Base-by-base conservation (phyloP, 2,888 invertebrate genomes). In the Cotesia congregata region DNA sequence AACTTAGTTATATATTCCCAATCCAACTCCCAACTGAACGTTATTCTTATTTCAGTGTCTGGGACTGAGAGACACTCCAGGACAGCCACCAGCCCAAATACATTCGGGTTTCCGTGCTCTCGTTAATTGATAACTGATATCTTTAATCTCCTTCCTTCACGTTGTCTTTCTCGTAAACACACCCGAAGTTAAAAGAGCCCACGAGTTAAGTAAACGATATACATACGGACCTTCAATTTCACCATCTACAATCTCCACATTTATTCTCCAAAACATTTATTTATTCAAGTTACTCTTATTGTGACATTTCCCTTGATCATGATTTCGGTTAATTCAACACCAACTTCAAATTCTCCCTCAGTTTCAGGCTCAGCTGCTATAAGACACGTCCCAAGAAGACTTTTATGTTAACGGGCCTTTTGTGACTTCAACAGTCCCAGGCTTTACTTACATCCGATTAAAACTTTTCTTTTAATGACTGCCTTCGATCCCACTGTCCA, bases 41-140 rank as follows among this genome's bases (percentile, higher is more conserved):
- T 74, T 64, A 71, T 60, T 69, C 59, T 60, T 75, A 50, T 50
- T 50, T 50, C 50, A 50, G 50, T 15, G 67, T 65, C 39, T 50
- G 65, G 38, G 75, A 67, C 59, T 20, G 67, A 79, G 67, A 73
- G 75, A 74, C 72, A 67, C 62, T 84, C 84, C 83, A 83, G 84
- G 84, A 82, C 50, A 50, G 50, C 7, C 50, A 50, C 50, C 30
- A 30, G 30, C 30, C 3, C 80, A 83, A 83, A 85, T 83, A 82
- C 81, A 79, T 84, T 81, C 80, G 79, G 81, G 82, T 84, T 86
- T 85, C 84, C 84, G 85, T 83, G 82, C 83, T 81, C 83, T 83
- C 83, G 85, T 87, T 87, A 87, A 88, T 87, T 88, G 87, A 87
- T 87, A 88, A 87, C 83, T 78, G 86, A 87, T 87, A 87, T 88